phyloP scores from a whole-genome alignment of 2,888 invertebrate species.

The Incurvaria masculella region DNA sequence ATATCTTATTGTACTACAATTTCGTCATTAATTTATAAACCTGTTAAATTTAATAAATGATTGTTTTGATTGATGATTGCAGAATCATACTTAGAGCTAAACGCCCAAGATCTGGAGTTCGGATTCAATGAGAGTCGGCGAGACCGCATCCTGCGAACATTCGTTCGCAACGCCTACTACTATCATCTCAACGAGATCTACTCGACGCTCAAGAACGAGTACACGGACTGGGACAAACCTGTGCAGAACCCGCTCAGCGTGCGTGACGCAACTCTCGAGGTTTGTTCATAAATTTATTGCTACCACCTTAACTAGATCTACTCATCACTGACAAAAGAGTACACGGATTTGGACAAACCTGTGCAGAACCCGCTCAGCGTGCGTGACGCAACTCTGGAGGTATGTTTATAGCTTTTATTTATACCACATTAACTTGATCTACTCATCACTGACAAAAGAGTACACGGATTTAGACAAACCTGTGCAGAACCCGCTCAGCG shows the following conservation, averaged over 20 bases:
- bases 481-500: too few species aligned
- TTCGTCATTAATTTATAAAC: too few species aligned
- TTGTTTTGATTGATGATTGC: conserved; percentile 27
- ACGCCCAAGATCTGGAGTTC: conserved; percentile 82
- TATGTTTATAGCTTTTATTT: too few species aligned
- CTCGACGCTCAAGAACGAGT: conserved; percentile 90
- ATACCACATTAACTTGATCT: too few species aligned
- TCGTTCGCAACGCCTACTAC: conserved; percentile 91
- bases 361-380: conserved; percentile 84
- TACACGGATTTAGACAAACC: too few species aligned
- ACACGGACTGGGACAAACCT: conserved; percentile 93
- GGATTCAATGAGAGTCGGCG: conserved; percentile 88
- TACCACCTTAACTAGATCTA: conserved; percentile 95
- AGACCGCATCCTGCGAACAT: conserved; percentile 84
- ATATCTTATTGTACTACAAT: too few species aligned
- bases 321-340: conserved; percentile 90
- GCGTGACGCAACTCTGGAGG: conserved; percentile 78
- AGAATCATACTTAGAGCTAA: conserved; percentile 80
- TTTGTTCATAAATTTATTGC: too few species aligned
- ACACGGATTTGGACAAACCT: conserved; percentile 93
- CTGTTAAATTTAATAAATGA: too few species aligned
- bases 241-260: conserved; percentile 84
- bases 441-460: too few species aligned
- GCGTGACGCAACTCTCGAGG: conserved; percentile 78
- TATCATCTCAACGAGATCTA: conserved; percentile 95